phyloP scores from a whole-genome alignment of 2,888 invertebrate species.

The Drosophila helvetica region DNA sequence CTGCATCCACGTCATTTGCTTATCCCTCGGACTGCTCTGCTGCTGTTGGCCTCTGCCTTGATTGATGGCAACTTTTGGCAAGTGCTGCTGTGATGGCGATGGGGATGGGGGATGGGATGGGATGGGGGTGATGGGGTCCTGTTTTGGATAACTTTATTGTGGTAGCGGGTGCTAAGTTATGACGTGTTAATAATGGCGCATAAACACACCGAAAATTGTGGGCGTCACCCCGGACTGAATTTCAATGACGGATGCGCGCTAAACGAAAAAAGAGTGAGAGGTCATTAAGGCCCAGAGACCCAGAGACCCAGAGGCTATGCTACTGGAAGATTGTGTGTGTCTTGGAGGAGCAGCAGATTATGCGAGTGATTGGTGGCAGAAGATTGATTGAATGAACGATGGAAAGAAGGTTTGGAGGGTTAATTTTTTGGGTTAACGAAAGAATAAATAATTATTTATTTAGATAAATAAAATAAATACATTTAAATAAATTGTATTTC shows the following conservation, averaged over 20 bases:
- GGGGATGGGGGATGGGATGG: too few species aligned
- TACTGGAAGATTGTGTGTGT: slow-evolving; percentile 8
- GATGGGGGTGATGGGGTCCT: slow-evolving; percentile 8
- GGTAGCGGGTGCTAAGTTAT: slow-evolving; percentile 67
- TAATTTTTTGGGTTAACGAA: fast-evolving
- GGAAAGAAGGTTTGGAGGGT: not conserved
- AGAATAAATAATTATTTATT: too few species aligned
- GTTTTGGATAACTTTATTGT: slow-evolving; percentile 56
- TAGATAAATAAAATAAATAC: too few species aligned
- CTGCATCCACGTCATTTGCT: slow-evolving; percentile 62
- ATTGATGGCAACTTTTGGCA: slow-evolving; percentile 73
- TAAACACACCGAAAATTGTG: slow-evolving; percentile 70
- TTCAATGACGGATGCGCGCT: slow-evolving; percentile 49
- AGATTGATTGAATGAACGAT: not conserved
- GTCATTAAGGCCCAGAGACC: not conserved
- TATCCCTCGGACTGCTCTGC: slow-evolving; percentile 58
- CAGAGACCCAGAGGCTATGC: slow-evolving; percentile 46
- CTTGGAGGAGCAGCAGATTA: not conserved
- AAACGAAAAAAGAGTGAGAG: slow-evolving; percentile 8
- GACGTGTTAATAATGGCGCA: slow-evolving; percentile 82
- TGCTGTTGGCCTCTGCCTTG: slow-evolving; percentile 41
- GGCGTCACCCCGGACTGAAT: slow-evolving; percentile 69
- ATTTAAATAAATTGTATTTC: too few species aligned
- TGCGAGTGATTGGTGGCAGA: not conserved
- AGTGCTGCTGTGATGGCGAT: too few species aligned